These are phyloP conservation scores for Acanthoscelides obtectus DNA, from an alignment of 2,888 invertebrate species.

Conservation along the genomic window DNA sequence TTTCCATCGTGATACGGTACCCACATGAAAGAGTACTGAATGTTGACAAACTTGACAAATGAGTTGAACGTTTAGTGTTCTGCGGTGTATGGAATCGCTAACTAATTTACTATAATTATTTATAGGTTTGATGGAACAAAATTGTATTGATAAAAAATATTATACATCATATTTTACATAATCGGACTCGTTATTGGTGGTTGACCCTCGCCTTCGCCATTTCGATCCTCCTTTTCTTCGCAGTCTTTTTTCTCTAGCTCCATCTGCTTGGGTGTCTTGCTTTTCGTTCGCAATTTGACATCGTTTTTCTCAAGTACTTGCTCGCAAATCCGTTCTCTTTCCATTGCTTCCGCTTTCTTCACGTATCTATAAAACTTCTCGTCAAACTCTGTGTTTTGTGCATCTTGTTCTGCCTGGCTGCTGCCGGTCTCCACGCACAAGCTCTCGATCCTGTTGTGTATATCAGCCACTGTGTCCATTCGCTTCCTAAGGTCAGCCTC, in stretches of 20 bases:
- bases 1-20: too few species aligned
- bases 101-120: too few species aligned
- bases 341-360: background rate
- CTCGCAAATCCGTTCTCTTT: background rate
- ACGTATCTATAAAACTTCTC: background rate
- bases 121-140: too few species aligned
- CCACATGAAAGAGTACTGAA: too few species aligned
- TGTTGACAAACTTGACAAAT: too few species aligned
- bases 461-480: constrained; percentile 30
- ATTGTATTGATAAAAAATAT: background rate
- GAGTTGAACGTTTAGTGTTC: too few species aligned
- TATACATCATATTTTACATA: background rate
- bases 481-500: constrained; percentile 17
- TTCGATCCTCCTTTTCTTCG: background rate
- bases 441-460: constrained; percentile 9
- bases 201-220: background rate
- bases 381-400: background rate
- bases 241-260: background rate
- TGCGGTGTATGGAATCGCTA: too few species aligned
- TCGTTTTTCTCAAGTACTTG: background rate
- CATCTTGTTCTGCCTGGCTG: background rate
- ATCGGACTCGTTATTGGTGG: background rate
- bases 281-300: background rate
- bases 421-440: background rate
- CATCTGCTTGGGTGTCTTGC: background rate